A percentile compares a stretch with the other conserved stretches of the same genome.
Conservation (phyloP, 2,888 invertebrate species). For the Mechanitis messenoides region DNA sequence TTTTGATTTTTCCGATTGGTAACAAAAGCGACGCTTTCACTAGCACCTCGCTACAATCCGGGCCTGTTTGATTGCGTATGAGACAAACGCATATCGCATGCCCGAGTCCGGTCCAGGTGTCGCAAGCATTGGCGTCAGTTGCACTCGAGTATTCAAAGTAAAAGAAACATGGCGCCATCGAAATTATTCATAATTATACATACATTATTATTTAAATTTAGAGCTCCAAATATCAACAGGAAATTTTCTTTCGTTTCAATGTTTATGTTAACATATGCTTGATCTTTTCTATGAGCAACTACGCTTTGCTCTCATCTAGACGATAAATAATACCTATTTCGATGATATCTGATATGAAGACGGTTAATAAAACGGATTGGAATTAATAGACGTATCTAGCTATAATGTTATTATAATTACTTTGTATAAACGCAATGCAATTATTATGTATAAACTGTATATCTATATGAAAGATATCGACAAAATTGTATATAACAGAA, state of each 20-base stretch:
- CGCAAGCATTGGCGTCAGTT: constrained; percentile 63
- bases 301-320: not conserved
- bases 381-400: not conserved
- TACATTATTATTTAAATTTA: constrained; percentile 13
- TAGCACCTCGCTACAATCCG: constrained; percentile 26
- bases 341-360: not conserved
- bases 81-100: constrained; percentile 50
- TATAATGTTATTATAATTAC: not conserved
- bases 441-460: too few relatives aligned
- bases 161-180: constrained; percentile 50
- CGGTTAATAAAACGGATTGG: not conserved
- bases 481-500: too few relatives aligned
- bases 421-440: too few relatives aligned
- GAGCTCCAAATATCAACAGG: constrained; percentile 10
- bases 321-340: not conserved
- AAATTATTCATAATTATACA: constrained; percentile 24
- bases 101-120: constrained; percentile 53
- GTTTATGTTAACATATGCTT: not conserved
- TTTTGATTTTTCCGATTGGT: constrained; percentile 30
- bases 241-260: constrained; percentile 7
- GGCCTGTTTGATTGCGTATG: constrained; percentile 31
- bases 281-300: constrained; percentile 1
- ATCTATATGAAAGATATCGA: too few relatives aligned
- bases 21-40: constrained; percentile 34
- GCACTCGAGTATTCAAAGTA: constrained; percentile 51